A percentile compares a stretch with the other conserved stretches of the same genome.
phyloP scores from a whole-genome alignment of 2,797 vertebrate genomes.

The Chaunax sp. region DNA sequence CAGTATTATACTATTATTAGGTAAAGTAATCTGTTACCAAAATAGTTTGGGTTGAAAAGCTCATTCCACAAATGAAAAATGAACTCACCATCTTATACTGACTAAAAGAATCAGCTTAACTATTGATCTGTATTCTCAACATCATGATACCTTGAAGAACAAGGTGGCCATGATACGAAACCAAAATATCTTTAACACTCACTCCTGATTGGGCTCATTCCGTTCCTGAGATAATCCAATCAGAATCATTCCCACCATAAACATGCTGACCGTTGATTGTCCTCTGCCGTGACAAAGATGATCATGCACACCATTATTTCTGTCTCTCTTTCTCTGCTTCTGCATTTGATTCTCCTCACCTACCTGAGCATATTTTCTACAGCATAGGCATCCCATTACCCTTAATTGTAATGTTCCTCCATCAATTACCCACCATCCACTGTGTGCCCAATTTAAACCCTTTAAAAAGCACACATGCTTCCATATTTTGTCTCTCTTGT shows the following conservation, averaged over 20 bases:
- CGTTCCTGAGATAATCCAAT: conserved; percentile 39
- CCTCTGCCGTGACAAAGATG: conserved; percentile 60
- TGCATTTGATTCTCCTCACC: conserved; percentile 44
- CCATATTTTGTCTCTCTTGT: conserved; percentile 49
- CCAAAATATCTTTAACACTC: conserved; percentile 16
- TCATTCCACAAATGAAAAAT: conserved; percentile 7
- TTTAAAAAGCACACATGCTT: conserved; percentile 39
- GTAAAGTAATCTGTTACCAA: conserved; percentile 2
- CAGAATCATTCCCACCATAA: conserved; percentile 36
- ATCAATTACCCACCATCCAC: conserved; percentile 32
- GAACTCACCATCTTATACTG: conserved; percentile 3
- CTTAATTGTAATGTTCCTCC: conserved; percentile 30
- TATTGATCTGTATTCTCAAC: conserved; percentile 2
- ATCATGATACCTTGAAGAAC: conserved; percentile 25
- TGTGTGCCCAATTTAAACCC: conserved; percentile 30
- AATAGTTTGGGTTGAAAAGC: conserved; percentile 10
- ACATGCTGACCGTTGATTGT: conserved; percentile 40
- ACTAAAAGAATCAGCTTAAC: conserved; percentile 11
- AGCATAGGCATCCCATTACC: conserved; percentile 39
- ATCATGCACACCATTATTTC: conserved; percentile 72
- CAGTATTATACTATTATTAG: neutral
- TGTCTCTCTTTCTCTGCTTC: conserved; percentile 42
- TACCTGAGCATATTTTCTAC: conserved; percentile 28
- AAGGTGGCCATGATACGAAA: conserved; percentile 18
- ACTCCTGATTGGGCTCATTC: conserved; percentile 37